Evolutionary conservation across 2,797 vertebrate species (phyloP).

Genomic region (Dendrocincla tyrannina): DNA sequence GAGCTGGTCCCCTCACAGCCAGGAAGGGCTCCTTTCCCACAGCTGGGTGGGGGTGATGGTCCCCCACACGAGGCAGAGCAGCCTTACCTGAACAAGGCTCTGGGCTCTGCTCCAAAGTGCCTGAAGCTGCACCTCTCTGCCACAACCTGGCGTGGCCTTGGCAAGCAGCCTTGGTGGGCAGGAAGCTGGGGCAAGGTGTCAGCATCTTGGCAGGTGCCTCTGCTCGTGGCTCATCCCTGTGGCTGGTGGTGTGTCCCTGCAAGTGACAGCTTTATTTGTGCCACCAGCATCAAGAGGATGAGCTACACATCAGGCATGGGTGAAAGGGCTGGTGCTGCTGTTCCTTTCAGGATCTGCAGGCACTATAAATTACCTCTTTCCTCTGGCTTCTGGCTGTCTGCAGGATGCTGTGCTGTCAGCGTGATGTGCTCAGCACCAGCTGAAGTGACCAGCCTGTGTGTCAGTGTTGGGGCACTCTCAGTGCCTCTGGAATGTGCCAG

Average conservation of each 20-base stretch:
- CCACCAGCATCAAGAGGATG: background rate
- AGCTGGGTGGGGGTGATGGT: too few relatives aligned
- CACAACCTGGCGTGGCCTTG: background rate
- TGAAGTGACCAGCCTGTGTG: background rate
- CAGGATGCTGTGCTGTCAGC: background rate
- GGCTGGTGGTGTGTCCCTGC: background rate
- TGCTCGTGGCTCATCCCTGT: background rate
- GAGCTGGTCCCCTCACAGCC: background rate
- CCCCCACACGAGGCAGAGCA: background rate
- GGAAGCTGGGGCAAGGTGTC: rapidly evolving
- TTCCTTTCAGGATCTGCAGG: background rate
- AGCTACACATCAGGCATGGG: background rate
- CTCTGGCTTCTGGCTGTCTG: background rate
- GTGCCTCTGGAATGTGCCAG: background rate
- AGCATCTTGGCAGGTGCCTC: background rate
- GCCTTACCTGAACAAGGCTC: background rate
- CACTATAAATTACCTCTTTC: background rate
- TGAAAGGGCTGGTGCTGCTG: background rate
- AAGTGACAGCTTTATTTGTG: background rate
- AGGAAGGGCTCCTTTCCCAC: background rate
- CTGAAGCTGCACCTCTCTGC: background rate
- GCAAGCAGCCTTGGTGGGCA: background rate
- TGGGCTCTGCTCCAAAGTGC: background rate
- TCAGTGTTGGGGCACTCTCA: background rate
- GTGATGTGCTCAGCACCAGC: background rate